phyloP scores from a whole-genome alignment of 2,797 vertebrate genomes.

The Tamandua tetradactyla region DNA sequence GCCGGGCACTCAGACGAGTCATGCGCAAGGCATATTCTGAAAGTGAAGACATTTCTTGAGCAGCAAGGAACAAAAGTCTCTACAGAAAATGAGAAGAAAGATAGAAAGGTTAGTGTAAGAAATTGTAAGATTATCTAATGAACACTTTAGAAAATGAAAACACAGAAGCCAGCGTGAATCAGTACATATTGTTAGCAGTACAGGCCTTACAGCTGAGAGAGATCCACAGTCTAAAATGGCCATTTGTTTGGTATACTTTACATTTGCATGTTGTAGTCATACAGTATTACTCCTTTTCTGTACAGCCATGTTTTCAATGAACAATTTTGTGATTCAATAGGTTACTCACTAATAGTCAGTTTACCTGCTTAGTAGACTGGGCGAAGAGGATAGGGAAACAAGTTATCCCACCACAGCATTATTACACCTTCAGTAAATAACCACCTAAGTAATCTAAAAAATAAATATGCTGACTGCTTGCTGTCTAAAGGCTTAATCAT shows the following conservation, averaged over 20 bases:
- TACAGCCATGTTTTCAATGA: not conserved
- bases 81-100: conserved; percentile 46
- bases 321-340: not conserved
- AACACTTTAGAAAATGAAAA: conserved; percentile 4
- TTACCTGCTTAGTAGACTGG: conserved; percentile 45
- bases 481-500: conserved; percentile 71
- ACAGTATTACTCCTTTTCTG: not conserved
- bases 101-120: not conserved
- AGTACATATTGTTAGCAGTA: not conserved
- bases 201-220: not conserved
- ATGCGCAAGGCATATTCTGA: conserved; percentile 93
- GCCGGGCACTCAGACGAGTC: conserved; percentile 92
- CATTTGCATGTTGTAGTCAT: not conserved
- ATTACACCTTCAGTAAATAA: conserved; percentile 69
- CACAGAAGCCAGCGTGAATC: not conserved
- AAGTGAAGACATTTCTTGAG: conserved; percentile 81
- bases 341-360: conserved; percentile 1
- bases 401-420: conserved; percentile 44
- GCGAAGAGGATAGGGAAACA: conserved; percentile 41
- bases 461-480: conserved; percentile 74
- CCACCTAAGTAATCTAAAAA: conserved; percentile 68
- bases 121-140: not conserved
- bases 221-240: not conserved
- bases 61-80: not conserved
- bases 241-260: not conserved